Evolutionary conservation across 2,888 invertebrate genomes (phyloP), one percentile per base, ranked within the genome.

Genomic region (Cylindroiulus punctatus): DNA sequence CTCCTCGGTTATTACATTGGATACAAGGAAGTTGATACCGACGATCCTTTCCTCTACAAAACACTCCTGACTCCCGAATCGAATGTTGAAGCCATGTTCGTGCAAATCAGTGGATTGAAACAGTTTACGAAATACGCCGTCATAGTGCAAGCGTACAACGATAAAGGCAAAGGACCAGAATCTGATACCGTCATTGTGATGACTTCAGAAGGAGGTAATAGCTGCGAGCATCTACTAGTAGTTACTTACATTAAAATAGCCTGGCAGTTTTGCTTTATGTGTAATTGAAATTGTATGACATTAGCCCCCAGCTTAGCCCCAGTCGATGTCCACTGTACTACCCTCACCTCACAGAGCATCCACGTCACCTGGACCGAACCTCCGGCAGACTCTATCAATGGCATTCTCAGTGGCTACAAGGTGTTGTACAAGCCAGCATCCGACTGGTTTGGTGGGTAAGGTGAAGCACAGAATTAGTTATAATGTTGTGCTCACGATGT

Each of bases 301-400:
- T 26, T 26, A 87, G 88, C 85, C 83, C 88, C 88, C 14, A 88
- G 82, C 52, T 47, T 52, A 42, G 32, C 88, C 19, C 88, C 88
- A 26, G 76, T 81, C 32, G 97, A 97, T 89, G 96, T 97, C 0
- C 94, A 95, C 86, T 98, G 98, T 92, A 97, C 97, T 4, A 96
- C 98, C 0, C 93, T 98, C 81, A 97, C 97, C 12, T 97, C 98
- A 5, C 97, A 97, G 91, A 97, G 97, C 1, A 97, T 98, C 89
- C 94, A 97, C 87, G 97, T 98, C 3, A 96, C 96, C 32, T 98
- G 98, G 98, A 95, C 96, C 0, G 97, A 97, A 0, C 98, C 98
- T 0, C 97, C 98, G 76, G 93, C 97, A 1, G 95, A 95, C 88
- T 95, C 97, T 57, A 97, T 98, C 81, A 97, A 98, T 90, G 98